Evolutionary conservation across 2,797 vertebrate genomes (phyloP).

Genomic region (Gymnoscopelus braueri): DNA sequence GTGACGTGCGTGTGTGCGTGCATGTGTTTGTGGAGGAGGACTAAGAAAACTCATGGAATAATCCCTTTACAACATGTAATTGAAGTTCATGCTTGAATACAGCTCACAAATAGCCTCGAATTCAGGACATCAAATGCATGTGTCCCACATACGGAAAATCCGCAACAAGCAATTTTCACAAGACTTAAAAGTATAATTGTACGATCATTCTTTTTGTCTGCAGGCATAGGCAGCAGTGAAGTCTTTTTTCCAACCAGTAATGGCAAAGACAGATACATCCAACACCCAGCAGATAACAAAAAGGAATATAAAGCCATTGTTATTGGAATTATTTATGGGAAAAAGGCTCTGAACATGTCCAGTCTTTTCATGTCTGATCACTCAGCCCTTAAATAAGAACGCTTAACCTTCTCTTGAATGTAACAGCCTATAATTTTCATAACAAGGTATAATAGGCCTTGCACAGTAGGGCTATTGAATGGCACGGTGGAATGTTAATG

Average conservation of each 20-base stretch:
- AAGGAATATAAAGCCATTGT: constrained; percentile 30
- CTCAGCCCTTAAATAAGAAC: constrained; percentile 52
- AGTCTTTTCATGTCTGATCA: constrained; percentile 63
- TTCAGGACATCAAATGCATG: constrained; percentile 64
- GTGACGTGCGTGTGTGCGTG: not conserved
- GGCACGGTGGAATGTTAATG: constrained; percentile 21
- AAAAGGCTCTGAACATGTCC: constrained; percentile 43
- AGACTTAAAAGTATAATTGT: constrained; percentile 56
- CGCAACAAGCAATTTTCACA: constrained; percentile 52
- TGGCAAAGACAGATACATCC: too few relatives aligned
- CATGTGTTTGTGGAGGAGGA: not conserved
- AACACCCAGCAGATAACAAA: too few relatives aligned
- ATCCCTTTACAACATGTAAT: constrained; percentile 73
- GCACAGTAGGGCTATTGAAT: constrained; percentile 26
- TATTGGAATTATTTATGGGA: constrained; percentile 44
- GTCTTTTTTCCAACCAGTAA: constrained; percentile 14
- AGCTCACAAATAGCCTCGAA: constrained; percentile 59
- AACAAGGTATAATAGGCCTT: constrained; percentile 53
- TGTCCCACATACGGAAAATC: constrained; percentile 30
- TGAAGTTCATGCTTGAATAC: constrained; percentile 69
- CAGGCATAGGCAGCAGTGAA: constrained; percentile 27
- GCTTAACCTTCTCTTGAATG: constrained; percentile 55
- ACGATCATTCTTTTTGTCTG: constrained; percentile 48
- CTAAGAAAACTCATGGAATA: constrained; percentile 23
- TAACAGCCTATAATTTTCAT: constrained; percentile 52